Base-by-base conservation (phyloP, 2,113 vertebrate genomes). In the Diglossa brunneiventris region DNA sequence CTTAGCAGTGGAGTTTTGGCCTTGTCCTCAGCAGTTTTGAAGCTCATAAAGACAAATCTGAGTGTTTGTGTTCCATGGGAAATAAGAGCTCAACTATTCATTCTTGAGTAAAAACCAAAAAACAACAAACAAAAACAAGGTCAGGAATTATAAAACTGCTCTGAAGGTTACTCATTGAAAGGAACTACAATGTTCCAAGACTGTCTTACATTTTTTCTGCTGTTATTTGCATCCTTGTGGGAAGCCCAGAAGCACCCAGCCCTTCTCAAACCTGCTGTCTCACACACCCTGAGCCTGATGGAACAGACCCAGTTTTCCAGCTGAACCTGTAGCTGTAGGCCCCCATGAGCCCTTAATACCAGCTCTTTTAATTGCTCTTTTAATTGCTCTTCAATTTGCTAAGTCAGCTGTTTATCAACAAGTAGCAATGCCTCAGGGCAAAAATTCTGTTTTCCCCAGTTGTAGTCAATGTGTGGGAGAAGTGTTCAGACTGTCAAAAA, bases 271-370 rank as follows among this genome's bases (percentile, higher is more conserved):
- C 15, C 27, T 47, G 17, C 28, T 62, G 11, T 19, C 15, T 81
- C n/a, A 35, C 3, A 4, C 11, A 2, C 7, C 23, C 24, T 1
- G 1, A 55, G 13, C 23, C 47, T 64, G 50, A 24, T 49, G 24
- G 70, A 76, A 41, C 46, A 73, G 50, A 42, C 26, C 18, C 19
- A 12, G 18, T 52, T 72, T 78, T 69, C 59, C 33, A 72, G 35
- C 1, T 23, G 24, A 87, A 62, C n/a, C n/a, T 64, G 20, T 58
- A 84, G 77, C 20, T 52, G 7, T 62, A 52, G 28, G 15, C 4
- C 50, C 47, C 26, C 1, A 15, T 9, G 2, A 92, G 28, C 20
- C 26, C 24, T 30, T 14, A 79, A 21, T 4, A 87, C 2, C 18
- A 1, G 0, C 53, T 72, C 70, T 72, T 85, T 59, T 66, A 66